These are phyloP conservation scores for Dolichoris vasculosae DNA, from an alignment of 1,140 invertebrate species.

Conservation along the genomic window DNA sequence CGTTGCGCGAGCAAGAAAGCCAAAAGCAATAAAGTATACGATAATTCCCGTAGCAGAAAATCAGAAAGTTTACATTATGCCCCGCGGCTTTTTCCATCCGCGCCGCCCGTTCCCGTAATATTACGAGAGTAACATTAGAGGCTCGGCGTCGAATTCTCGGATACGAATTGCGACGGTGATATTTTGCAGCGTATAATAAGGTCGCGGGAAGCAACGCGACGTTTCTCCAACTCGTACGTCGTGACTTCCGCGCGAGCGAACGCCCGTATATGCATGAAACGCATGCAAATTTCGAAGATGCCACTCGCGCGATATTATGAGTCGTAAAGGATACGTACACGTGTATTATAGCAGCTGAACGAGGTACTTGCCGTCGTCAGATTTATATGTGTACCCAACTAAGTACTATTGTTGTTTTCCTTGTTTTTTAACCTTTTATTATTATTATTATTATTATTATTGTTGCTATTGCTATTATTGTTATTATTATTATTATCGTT, in stretches of 20 bases:
- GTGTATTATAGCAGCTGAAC: not conserved
- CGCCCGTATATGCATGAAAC: not conserved
- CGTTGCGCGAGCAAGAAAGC: not conserved
- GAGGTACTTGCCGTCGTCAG: not conserved
- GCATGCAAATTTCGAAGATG: constrained; percentile 46
- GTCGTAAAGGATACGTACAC: not conserved
- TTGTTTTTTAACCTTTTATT: not conserved
- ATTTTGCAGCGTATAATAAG: constrained; percentile 12
- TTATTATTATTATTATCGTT: not conserved
- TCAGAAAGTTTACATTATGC: constrained; percentile 12
- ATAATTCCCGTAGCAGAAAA: constrained; percentile 13
- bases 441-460: not conserved
- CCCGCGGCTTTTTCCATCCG: not conserved
- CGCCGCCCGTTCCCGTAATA: not conserved
- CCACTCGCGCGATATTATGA: constrained; percentile 40
- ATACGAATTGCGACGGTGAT: not conserved
- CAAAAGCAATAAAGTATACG: not conserved
- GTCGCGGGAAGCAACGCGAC: not conserved
- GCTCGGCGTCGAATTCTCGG: not conserved
- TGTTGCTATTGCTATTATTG: not conserved
- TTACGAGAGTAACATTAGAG: constrained; percentile 3
- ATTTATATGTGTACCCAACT: not conserved
- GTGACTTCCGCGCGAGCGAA: constrained; percentile 33
- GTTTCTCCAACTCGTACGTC: constrained; percentile 8
- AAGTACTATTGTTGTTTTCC: not conserved